Evolutionary conservation across 1,140 invertebrate species (phyloP), one percentile per base, ranked within the genome.

Genomic region (Tetraneura akinire): DNA sequence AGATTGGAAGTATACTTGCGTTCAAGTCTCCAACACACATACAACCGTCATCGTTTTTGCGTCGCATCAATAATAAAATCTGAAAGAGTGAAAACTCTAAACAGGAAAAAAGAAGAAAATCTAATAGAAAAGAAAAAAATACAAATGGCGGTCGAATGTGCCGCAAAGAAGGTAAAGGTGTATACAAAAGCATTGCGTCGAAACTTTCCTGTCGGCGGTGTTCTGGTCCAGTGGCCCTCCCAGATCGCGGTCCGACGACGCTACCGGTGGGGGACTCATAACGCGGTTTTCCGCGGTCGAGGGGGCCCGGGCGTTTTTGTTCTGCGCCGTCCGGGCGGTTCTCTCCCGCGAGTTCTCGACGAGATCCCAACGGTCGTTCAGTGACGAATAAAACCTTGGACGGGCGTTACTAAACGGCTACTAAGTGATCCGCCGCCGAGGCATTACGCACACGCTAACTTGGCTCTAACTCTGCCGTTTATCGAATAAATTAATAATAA

Each of bases 381-480:
- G 73, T 76, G 73, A 76, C 53, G 53, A 76, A 76, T 76, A 76
- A 76, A 76, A 76, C 73, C 3, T 76, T 53, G 73, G 73, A 55
- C 73, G 53, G n/a, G 53, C 53, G 73, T 76, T 42, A 76, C 21
- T 57, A 21, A 57, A 76, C 73, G 26, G 51, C 73, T 76, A 76
- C 73, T 76, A 76, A 76, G 32, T 42, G 73, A 76, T 76, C 73
- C 53, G 73, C 51, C 73, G 73, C 73, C 73, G 73, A 45, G 73
- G 53, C 49, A 57, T 32, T 57, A 76, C 32, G 51, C 73, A 68
- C 62, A 14, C 64, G 18, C 62, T 14, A n/a, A n/a, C n/a, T n/a
- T n/a, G n/a, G n/a, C n/a, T n/a, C n/a, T n/a, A n/a, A n/a, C n/a
- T n/a, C n/a, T n/a, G n/a, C n/a, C 32, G 32, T 8, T 37, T 8